Base-by-base conservation (phyloP, 2,888 invertebrate species). In the Dyspetes luteomarginatus region DNA sequence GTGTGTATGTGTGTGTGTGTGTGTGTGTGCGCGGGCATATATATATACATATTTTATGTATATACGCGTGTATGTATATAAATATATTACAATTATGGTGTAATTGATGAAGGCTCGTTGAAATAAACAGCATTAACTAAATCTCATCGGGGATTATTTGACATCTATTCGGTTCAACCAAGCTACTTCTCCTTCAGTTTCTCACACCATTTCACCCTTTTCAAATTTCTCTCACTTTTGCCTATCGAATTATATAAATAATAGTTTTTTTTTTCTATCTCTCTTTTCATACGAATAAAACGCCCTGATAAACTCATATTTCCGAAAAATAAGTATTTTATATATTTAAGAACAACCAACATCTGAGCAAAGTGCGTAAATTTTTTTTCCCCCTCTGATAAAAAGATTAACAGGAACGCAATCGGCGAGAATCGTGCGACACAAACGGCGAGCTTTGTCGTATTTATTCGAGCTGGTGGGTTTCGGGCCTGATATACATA, bases 401-500 rank as follows among this genome's bases (percentile, higher is more conserved):
- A 55, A 56, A 45, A 52, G 62, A 71, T 52, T 69, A 12, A 64
- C 17, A 24, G 7, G 4, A 9, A 9, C 26, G 58, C 48, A 36
- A 62, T 19, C 36, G 22, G 17, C 41, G 72, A 68, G 43, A 30
- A 60, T 68, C 43, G 58, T 26, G 67, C 58, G 50, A 68, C 65
- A 55, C 62, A 43, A 75, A 82, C 45, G 48, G 67, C 69, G 68
- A 74, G 65, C 52, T 64, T 69, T 45, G 69, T 80, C 72, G 72
- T 58, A 62, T 67, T 71, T 65, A 64, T 48, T 73, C 83, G 83
- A 86, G 82, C 83, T 86, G 89, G 84, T 87, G 86, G 85, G 85
- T 83, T 81, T 74, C 79, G 84, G 87, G 88, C 89, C 86, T 89
- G 90, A 89, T 89, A 89, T 88, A 87, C 82, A 85, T 84, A 76